Conservation (phyloP, 2,113 vertebrate genomes). For the Neolamprologus falcicula region DNA sequence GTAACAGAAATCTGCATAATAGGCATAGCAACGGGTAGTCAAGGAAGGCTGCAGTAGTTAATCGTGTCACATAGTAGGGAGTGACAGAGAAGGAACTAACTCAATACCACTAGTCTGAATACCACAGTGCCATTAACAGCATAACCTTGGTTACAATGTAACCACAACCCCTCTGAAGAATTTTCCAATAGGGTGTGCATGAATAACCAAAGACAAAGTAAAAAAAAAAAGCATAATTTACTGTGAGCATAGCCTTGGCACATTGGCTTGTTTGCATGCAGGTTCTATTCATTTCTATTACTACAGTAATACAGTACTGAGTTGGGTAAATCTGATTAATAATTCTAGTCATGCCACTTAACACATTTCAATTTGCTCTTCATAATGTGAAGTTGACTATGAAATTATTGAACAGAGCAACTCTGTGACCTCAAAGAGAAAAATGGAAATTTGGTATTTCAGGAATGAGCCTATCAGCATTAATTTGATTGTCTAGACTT, state of each 20-base stretch:
- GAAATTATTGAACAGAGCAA: background rate
- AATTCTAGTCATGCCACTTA: background rate
- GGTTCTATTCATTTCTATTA: background rate
- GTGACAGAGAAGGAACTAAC: conserved; percentile 1
- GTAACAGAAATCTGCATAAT: background rate
- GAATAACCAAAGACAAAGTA: background rate
- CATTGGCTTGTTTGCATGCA: background rate
- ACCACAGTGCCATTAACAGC: background rate
- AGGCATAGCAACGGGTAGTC: background rate
- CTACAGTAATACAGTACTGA: background rate
- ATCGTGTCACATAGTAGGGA: background rate
- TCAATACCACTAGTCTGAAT: background rate
- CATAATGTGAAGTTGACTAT: conserved; percentile 16
- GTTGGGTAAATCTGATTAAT: background rate
- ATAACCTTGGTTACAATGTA: conserved; percentile 37
- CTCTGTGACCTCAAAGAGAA: background rate
- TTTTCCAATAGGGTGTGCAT: background rate
- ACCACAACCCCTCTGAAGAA: background rate
- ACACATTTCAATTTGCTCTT: background rate
- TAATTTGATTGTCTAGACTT: background rate
- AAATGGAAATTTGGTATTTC: background rate
- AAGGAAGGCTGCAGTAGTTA: background rate
- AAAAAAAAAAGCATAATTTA: background rate
- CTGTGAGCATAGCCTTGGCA: background rate
- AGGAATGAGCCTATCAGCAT: background rate